Percentiles rank a stretch among this genome's conserved stretches.
phyloP scores from a whole-genome alignment of 2,888 invertebrate genomes.

The Auanema sp. region DNA sequence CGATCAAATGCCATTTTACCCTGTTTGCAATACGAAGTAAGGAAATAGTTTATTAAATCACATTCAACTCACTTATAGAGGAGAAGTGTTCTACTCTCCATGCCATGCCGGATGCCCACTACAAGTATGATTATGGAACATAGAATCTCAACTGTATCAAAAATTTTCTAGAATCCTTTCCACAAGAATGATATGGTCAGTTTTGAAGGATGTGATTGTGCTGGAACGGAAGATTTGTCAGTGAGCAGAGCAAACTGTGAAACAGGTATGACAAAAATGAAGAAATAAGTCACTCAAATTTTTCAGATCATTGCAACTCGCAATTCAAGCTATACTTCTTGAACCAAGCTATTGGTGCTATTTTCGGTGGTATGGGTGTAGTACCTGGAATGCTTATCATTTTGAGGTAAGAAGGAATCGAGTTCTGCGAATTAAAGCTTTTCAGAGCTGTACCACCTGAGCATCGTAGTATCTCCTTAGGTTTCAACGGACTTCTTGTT shows the following conservation, averaged over 20 bases:
- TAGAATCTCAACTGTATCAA: background rate
- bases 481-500: slow-evolving; percentile 62
- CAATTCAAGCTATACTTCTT: slow-evolving; percentile 46
- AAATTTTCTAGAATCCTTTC: slow-evolving; percentile 8
- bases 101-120: slow-evolving; percentile 63
- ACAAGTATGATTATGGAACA: background rate
- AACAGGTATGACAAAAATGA: slow-evolving; percentile 17
- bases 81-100: slow-evolving; percentile 64
- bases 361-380: slow-evolving; percentile 62
- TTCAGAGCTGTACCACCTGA: slow-evolving; percentile 59
- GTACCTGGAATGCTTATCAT: slow-evolving; percentile 63
- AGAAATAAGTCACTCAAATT: background rate
- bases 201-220: slow-evolving; percentile 45
- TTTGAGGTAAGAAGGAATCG: slow-evolving; percentile 34
- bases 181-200: slow-evolving; percentile 1
- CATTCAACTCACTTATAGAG: slow-evolving; percentile 23
- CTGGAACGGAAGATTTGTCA: slow-evolving; percentile 27
- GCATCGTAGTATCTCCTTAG: slow-evolving; percentile 59
- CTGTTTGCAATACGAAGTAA: slow-evolving; percentile 60
- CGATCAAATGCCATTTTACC: slow-evolving; percentile 62
- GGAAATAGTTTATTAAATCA: background rate
- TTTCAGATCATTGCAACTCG: slow-evolving; percentile 43
- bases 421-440: background rate
- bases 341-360: slow-evolving; percentile 56
- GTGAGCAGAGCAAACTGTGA: slow-evolving; percentile 57